A percentile compares a stretch with the other conserved stretches of the same genome.
Evolutionary conservation across 1,140 invertebrate genomes (phyloP).

Genomic region (Dendroctonus ponderosae): DNA sequence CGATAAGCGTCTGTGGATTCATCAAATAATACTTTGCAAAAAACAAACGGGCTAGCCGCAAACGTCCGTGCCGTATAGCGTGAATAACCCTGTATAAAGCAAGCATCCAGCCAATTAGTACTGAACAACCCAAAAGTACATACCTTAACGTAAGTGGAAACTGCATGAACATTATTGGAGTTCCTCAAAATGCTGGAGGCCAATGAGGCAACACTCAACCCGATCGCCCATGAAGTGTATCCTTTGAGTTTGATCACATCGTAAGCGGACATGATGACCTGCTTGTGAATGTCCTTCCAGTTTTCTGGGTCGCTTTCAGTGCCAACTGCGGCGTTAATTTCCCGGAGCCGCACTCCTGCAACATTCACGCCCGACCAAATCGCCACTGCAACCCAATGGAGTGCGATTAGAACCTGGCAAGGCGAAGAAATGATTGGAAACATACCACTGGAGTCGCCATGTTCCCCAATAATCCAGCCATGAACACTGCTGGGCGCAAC

Average conservation of each 20-base stretch:
- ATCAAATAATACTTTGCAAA: too few species aligned
- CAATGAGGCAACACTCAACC: conserved; percentile 76
- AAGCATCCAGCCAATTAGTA: background rate
- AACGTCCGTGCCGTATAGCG: too few species aligned
- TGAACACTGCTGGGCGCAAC: conserved; percentile 81
- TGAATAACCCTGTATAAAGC: background rate
- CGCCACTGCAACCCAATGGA: conserved; percentile 62
- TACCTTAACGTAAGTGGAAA: conserved; percentile 80
- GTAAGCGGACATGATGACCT: conserved; percentile 83
- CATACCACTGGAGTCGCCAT: conserved; percentile 75
- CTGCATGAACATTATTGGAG: conserved; percentile 73
- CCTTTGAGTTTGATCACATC: conserved; percentile 88
- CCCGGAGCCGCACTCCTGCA: conserved; percentile 78
- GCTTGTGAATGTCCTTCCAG: conserved; percentile 73
- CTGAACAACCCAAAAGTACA: conserved; percentile 36
- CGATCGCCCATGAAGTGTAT: conserved; percentile 89
- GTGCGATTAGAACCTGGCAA: background rate
- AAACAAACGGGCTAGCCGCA: too few species aligned
- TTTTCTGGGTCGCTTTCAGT: conserved; percentile 71
- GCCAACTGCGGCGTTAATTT: conserved; percentile 73
- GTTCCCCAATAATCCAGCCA: conserved; percentile 87
- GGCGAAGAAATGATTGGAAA: background rate
- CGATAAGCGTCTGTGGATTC: too few species aligned
- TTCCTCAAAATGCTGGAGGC: conserved; percentile 74
- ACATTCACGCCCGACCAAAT: conserved; percentile 93